Conservation (phyloP, 2,113 vertebrate species). For the Morone chrysops region DNA sequence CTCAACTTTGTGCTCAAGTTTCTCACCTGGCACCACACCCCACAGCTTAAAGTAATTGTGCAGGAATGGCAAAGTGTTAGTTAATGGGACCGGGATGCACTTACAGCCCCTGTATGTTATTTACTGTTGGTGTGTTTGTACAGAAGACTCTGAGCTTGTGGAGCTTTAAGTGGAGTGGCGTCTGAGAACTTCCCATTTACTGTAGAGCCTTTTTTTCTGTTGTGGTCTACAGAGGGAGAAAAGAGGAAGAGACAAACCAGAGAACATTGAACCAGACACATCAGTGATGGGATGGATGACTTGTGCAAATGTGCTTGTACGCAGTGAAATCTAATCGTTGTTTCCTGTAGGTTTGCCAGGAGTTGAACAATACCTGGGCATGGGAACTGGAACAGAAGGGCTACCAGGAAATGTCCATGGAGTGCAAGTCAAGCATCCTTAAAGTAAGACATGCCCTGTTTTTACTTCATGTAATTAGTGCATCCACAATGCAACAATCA, state of each 20-base stretch:
- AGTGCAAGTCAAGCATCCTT: conserved; percentile 95
- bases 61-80: not conserved
- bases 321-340: not conserved
- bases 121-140: not conserved
- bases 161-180: not conserved
- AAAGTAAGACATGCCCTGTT: conserved; percentile 86
- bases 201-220: not conserved
- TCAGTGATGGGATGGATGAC: not conserved
- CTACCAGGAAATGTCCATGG: conserved; percentile 94
- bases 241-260: not conserved
- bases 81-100: not conserved
- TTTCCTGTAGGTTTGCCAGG: conserved; percentile 92
- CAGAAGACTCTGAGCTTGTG: not conserved
- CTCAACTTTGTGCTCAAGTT: not conserved
- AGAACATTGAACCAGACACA: not conserved
- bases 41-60: not conserved
- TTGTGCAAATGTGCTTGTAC: not conserved
- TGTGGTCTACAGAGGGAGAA: not conserved
- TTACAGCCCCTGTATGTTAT: not conserved
- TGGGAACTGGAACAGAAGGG: conserved; percentile 99
- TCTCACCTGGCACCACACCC: not conserved
- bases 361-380: conserved; percentile 96
- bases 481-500: not conserved
- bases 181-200: not conserved
- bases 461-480: not conserved